Conservation (phyloP, 1,140 invertebrate species). For the Diorhabda elongata region DNA sequence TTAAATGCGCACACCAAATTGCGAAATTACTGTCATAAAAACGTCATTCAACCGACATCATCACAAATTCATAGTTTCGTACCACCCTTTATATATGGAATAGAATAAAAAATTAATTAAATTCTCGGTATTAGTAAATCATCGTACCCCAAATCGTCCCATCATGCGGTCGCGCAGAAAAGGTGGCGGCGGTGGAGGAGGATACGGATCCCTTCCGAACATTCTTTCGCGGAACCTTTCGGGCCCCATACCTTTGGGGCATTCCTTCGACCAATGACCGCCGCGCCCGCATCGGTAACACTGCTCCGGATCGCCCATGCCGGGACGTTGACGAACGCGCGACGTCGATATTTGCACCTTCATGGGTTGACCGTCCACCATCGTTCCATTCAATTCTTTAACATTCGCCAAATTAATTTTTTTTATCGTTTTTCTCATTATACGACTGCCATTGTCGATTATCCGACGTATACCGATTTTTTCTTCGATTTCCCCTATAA, state of each 20-base stretch:
- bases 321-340: constrained; percentile 84
- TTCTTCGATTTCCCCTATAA: no score
- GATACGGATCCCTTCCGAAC: constrained; percentile 79
- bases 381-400: constrained; percentile 74
- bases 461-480: not conserved
- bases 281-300: constrained; percentile 90
- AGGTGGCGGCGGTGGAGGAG: constrained; percentile 76
- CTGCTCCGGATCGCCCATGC: constrained; percentile 92
- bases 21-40: no score
- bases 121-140: constrained; percentile 3
- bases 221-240: constrained; percentile 77
- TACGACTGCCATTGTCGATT: not conserved
- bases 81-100: no score
- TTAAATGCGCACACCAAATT: no score
- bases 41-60: no score
- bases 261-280: constrained; percentile 94
- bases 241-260: constrained; percentile 73
- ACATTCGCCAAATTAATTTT: not conserved
- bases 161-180: constrained; percentile 83
- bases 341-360: constrained; percentile 88
- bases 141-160: constrained; percentile 74
- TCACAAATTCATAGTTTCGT: no score
- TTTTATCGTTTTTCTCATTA: not conserved
- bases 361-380: constrained; percentile 80
- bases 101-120: not conserved